Conservation (phyloP, 2,113 vertebrate species). For the Cyprinodon tularosa region DNA sequence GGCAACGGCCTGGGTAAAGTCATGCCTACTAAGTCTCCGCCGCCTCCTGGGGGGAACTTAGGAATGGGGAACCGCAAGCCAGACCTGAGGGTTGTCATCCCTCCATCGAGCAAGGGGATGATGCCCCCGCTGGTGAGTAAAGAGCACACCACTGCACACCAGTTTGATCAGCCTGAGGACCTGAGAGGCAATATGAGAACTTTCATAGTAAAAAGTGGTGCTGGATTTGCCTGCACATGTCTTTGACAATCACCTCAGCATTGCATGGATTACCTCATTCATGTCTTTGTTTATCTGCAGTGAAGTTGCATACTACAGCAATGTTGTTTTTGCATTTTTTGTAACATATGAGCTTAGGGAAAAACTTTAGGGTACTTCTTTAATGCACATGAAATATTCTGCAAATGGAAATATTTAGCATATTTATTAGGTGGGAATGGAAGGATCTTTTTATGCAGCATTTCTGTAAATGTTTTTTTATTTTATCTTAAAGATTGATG, state of each 20-base stretch:
- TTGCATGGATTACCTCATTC: slow-evolving; percentile 19
- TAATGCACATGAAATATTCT: no score
- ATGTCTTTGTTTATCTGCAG: slow-evolving; percentile 21
- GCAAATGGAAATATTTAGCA: no score
- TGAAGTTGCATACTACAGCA: slow-evolving; percentile 6
- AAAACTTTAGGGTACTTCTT: slow-evolving; percentile 36
- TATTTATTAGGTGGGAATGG: not conserved
- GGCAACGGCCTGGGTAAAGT: slow-evolving; percentile 94
- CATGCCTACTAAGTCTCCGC: slow-evolving; percentile 96
- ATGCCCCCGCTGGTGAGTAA: slow-evolving; percentile 96
- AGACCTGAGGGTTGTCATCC: slow-evolving; percentile 97
- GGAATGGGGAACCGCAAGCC: slow-evolving; percentile 94
- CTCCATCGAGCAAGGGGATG: slow-evolving; percentile 96
- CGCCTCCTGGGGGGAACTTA: slow-evolving; percentile 89
- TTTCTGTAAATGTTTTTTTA: not conserved
- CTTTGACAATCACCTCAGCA: slow-evolving; percentile 26
- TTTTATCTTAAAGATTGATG: not conserved
- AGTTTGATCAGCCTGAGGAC: slow-evolving; percentile 31
- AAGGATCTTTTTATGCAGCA: not conserved
- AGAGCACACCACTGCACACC: slow-evolving; percentile 46
- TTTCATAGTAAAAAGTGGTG: slow-evolving; percentile 14
- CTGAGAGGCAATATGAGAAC: slow-evolving; percentile 28
- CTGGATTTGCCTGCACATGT: slow-evolving; percentile 27
- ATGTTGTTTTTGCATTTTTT: slow-evolving; percentile 4
- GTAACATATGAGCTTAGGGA: slow-evolving; percentile 16